phyloP scores from a whole-genome alignment of 2,888 invertebrate species.

The Melinaea marsaeus region DNA sequence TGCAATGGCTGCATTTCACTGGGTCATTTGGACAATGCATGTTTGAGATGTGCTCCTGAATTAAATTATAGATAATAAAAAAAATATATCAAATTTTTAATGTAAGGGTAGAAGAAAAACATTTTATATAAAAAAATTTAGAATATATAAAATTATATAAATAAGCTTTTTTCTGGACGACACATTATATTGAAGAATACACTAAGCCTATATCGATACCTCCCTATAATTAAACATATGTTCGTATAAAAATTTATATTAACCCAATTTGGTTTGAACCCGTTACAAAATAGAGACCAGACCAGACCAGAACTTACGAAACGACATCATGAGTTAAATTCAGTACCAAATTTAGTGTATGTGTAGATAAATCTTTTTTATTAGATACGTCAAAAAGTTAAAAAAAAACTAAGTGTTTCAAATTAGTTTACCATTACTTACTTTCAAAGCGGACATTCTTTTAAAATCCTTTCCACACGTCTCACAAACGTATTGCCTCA shows the following conservation, averaged over 20 bases:
- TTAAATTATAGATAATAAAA: background rate
- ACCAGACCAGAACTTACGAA: background rate
- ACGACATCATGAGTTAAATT: background rate
- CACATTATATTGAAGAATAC: too few relatives aligned
- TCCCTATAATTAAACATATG: too few relatives aligned
- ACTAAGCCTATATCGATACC: too few relatives aligned
- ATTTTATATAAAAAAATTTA: background rate
- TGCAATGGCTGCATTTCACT: slow-evolving; percentile 48
- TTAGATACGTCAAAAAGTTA: background rate
- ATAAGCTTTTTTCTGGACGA: too few relatives aligned
- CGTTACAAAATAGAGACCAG: background rate
- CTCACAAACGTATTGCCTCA: slow-evolving; percentile 46
- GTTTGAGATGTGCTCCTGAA: slow-evolving; percentile 29
- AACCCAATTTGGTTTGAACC: background rate
- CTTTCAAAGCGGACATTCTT: slow-evolving; percentile 41
- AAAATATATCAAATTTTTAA: background rate
- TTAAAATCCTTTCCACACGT: slow-evolving; percentile 49
- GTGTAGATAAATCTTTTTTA: background rate
- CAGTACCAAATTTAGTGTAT: background rate
- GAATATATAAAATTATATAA: too few relatives aligned
- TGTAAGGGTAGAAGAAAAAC: background rate
- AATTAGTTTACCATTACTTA: slow-evolving; percentile 30
- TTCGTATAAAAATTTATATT: background rate
- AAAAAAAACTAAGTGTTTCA: background rate
- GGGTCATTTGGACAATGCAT: slow-evolving; percentile 30